Percentiles rank a stretch among this genome's conserved stretches.
Conservation (phyloP, 2,113 vertebrate genomes). For the Cephalophus harveyi region DNA sequence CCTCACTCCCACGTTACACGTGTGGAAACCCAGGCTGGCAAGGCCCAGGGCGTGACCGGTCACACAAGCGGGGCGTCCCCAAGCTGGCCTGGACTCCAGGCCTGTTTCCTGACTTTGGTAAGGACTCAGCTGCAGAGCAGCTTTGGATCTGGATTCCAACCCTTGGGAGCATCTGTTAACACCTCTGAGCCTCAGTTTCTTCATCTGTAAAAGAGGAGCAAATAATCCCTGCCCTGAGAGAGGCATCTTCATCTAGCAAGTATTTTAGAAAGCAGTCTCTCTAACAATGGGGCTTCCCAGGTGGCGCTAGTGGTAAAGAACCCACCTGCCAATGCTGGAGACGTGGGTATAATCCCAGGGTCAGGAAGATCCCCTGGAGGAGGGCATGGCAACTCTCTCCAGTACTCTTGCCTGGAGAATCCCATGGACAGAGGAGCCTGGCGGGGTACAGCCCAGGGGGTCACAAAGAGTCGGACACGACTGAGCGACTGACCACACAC, state of each 20-base stretch:
- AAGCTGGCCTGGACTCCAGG: not conserved
- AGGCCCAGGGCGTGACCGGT: not conserved
- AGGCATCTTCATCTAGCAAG: not conserved
- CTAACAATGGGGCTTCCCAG: not conserved
- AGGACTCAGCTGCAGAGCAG: not conserved
- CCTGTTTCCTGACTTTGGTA: not conserved
- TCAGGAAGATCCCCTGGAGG: not conserved
- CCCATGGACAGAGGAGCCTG: not conserved
- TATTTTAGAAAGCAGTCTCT: not conserved
- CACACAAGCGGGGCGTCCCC: not conserved
- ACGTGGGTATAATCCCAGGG: not conserved
- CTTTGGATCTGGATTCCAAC: not conserved
- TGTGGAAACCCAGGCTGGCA: accelerated
- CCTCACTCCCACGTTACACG: not conserved
- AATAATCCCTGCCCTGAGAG: not conserved
- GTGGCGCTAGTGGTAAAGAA: not conserved
- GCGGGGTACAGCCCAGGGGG: not conserved
- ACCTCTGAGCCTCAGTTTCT: not conserved
- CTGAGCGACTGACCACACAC: not conserved
- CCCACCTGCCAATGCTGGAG: not conserved
- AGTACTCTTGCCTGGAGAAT: not conserved
- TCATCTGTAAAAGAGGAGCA: not conserved
- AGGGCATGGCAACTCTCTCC: not conserved
- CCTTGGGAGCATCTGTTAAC: too few species aligned
- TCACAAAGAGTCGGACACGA: not conserved